phyloP scores from a whole-genome alignment of 2,797 vertebrate genomes.

The Pteropus rufus region DNA sequence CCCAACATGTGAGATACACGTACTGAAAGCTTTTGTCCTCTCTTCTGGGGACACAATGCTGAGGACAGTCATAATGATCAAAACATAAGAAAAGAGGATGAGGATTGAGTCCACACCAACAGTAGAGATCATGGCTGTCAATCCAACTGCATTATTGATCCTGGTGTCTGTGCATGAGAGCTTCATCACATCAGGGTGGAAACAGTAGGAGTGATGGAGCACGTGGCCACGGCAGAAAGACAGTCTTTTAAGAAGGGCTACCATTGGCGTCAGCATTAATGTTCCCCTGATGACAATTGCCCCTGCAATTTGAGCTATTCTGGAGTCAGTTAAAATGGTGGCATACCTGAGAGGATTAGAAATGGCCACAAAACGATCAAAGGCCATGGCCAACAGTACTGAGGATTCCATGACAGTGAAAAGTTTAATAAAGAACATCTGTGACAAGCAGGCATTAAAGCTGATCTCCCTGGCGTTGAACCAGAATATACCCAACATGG shows the following conservation, averaged over 20 bases:
- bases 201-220: conserved; percentile 65
- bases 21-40: conserved; percentile 54
- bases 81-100: conserved; percentile 39
- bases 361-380: conserved; percentile 80
- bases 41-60: conserved; percentile 74
- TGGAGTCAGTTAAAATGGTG: conserved; percentile 79
- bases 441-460: conserved; percentile 44
- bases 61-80: conserved; percentile 59
- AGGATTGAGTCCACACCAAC: conserved; percentile 51
- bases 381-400: conserved; percentile 51
- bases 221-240: neutral
- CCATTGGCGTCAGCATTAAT: neutral
- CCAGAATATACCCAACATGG: conserved; percentile 63
- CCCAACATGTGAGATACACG: conserved; percentile 61
- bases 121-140: conserved; percentile 62
- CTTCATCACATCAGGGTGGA: conserved; percentile 61
- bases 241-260: conserved; percentile 1
- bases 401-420: conserved; percentile 57
- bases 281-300: neutral
- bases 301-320: conserved; percentile 32
- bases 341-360: conserved; percentile 84
- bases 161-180: conserved; percentile 78
- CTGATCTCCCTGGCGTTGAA: conserved; percentile 45
- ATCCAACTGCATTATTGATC: conserved; percentile 79
- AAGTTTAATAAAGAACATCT: conserved; percentile 69